phyloP scores from a whole-genome alignment of 2,797 vertebrate genomes.

The Pseudomugil gertrudae region DNA sequence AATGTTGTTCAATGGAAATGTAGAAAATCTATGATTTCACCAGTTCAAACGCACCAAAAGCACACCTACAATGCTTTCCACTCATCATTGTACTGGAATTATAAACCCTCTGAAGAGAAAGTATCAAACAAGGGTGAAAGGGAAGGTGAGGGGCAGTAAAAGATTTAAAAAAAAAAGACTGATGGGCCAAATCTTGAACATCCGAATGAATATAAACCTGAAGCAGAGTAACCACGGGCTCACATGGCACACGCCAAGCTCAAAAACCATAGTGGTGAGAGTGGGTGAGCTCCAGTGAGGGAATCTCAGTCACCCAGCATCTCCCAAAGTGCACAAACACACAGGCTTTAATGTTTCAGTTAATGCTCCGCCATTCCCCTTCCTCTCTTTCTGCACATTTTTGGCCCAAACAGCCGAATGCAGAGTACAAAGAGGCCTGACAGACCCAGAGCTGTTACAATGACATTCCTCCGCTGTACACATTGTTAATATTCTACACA shows the following conservation, averaged over 20 bases:
- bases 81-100: slow-evolving; percentile 78
- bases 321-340: slow-evolving; percentile 77
- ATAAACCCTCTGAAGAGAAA: slow-evolving; percentile 52
- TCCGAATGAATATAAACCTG: slow-evolving; percentile 32
- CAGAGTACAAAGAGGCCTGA: slow-evolving; percentile 80
- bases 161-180: slow-evolving; percentile 6
- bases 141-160: not conserved
- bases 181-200: slow-evolving; percentile 26
- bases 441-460: slow-evolving; percentile 88
- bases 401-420: slow-evolving; percentile 81
- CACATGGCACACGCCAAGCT: slow-evolving; percentile 37
- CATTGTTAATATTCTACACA: slow-evolving; percentile 90
- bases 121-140: slow-evolving; percentile 33
- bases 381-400: slow-evolving; percentile 41
- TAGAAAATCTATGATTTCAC: slow-evolving; percentile 27
- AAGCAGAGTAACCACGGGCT: slow-evolving; percentile 45
- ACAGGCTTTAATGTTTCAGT: slow-evolving; percentile 77
- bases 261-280: slow-evolving; percentile 28
- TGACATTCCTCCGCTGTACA: slow-evolving; percentile 96
- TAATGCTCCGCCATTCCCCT: slow-evolving; percentile 71
- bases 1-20: slow-evolving; percentile 33
- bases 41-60: slow-evolving; percentile 35
- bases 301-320: slow-evolving; percentile 67
- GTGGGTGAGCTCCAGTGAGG: slow-evolving; percentile 63
- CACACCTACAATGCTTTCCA: slow-evolving; percentile 67